Evolutionary conservation across 2,888 invertebrate genomes (phyloP).

Genomic region (Icerya purchasi): DNA sequence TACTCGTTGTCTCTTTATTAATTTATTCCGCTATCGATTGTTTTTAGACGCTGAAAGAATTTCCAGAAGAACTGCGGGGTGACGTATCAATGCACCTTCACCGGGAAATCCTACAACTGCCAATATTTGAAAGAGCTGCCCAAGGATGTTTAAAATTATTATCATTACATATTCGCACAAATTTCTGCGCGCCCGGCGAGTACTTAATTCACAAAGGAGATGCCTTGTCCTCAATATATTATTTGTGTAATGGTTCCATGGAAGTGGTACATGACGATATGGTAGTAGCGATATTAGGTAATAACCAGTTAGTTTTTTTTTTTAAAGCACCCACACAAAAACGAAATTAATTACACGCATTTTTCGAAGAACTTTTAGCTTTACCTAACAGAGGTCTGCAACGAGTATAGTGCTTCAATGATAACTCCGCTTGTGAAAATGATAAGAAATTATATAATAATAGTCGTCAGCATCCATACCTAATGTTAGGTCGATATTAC

Average conservation of each 20-base stretch:
- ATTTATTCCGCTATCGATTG: too few species aligned
- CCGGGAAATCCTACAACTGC: constrained; percentile 76
- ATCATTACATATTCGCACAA: constrained; percentile 75
- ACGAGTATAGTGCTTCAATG: too few species aligned
- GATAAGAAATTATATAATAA: too few species aligned
- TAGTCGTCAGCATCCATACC: too few species aligned
- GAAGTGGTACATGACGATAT: constrained; percentile 88
- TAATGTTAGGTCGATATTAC: too few species aligned
- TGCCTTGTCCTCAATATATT: constrained; percentile 79
- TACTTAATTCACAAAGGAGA: constrained; percentile 86
- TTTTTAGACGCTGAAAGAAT: constrained; percentile 73
- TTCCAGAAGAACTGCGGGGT: constrained; percentile 84
- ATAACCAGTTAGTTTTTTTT: too few species aligned
- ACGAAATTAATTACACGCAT: neutral
- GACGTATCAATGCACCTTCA: constrained; percentile 91
- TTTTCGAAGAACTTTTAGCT: too few species aligned
- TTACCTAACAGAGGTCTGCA: too few species aligned
- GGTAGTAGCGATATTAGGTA: constrained; percentile 92
- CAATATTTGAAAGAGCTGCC: constrained; percentile 83
- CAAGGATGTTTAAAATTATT: constrained; percentile 84
- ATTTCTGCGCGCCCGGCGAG: constrained; percentile 91
- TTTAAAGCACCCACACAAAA: neutral
- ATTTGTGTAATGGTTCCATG: constrained; percentile 92
- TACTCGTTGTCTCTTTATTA: too few species aligned
- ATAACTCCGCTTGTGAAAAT: too few species aligned